A percentile compares a stretch with the other conserved stretches of the same genome.
phyloP scores from a whole-genome alignment of 2,113 vertebrate genomes.

The Burhinus bistriatus region DNA sequence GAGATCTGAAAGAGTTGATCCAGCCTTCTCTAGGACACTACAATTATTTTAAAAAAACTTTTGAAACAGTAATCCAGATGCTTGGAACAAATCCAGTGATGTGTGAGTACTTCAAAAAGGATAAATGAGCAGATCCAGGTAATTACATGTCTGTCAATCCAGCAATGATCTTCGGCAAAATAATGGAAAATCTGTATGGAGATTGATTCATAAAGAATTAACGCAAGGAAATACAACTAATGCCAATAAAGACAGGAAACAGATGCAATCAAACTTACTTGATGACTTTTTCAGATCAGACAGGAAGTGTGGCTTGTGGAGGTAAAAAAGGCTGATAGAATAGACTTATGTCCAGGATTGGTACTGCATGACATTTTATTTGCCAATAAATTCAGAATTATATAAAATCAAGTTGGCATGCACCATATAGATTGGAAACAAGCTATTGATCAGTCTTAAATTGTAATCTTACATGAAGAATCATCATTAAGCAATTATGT shows the following conservation, averaged over 20 bases:
- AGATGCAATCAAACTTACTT: not conserved
- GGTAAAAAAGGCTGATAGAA: not conserved
- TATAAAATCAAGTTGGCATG: not conserved
- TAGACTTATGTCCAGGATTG: not conserved
- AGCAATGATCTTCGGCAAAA: not conserved
- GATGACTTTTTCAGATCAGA: slow-evolving; percentile 11
- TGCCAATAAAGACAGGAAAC: not conserved
- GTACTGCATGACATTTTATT: not conserved
- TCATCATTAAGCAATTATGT: slow-evolving; percentile 13
- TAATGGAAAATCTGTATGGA: not conserved
- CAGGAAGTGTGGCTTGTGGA: not conserved
- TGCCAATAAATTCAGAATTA: not conserved
- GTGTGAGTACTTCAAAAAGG: not conserved
- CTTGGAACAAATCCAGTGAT: not conserved
- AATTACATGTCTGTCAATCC: not conserved
- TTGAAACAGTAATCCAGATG: not conserved
- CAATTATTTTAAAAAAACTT: not conserved
- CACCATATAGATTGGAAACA: not conserved
- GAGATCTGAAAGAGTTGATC: not conserved
- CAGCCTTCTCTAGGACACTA: not conserved
- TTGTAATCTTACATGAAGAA: not conserved
- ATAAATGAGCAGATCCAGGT: not conserved
- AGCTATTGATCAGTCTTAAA: slow-evolving; percentile 9
- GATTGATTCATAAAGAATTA: slow-evolving; percentile 3
- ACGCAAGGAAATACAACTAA: not conserved